These are phyloP conservation scores for Ecliptopera silaceata DNA, from an alignment of 2,888 invertebrate genomes.

Conservation along the genomic window DNA sequence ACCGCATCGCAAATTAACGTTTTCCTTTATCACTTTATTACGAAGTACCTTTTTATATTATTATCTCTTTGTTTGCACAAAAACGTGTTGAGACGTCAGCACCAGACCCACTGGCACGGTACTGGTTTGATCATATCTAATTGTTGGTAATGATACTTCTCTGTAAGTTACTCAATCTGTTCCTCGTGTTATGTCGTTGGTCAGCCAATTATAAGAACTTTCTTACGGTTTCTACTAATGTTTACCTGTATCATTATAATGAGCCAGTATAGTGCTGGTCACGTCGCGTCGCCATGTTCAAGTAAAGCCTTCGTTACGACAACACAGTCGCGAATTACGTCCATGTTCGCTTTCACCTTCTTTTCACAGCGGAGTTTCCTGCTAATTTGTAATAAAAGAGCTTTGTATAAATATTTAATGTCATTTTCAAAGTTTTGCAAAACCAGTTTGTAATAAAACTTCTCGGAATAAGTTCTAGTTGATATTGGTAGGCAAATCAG, in stretches of 20 bases:
- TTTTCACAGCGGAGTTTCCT: background rate
- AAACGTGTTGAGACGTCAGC: constrained; percentile 2
- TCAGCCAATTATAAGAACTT: constrained; percentile 42
- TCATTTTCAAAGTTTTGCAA: constrained; percentile 23
- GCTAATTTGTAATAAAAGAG: background rate
- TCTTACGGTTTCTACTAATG: constrained; percentile 59
- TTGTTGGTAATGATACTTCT: constrained; percentile 9
- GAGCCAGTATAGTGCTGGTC: constrained; percentile 27
- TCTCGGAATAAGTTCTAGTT: constrained; percentile 37
- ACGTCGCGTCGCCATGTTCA: constrained; percentile 35
- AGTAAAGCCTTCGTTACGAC: constrained; percentile 53
- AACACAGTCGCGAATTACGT: constrained; percentile 51
- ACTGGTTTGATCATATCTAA: background rate
- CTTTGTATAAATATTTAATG: background rate
- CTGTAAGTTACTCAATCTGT: background rate
- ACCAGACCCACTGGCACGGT: background rate
- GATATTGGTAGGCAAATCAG: background rate
- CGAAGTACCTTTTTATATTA: constrained; percentile 47
- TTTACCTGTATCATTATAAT: constrained; percentile 57
- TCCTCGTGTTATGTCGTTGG: constrained; percentile 12
- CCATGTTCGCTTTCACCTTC: constrained; percentile 63
- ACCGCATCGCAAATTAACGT: constrained; percentile 63
- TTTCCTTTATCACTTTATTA: constrained; percentile 50
- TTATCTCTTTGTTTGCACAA: constrained; percentile 42
- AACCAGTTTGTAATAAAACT: constrained; percentile 46